A percentile compares a stretch with the other conserved stretches of the same genome.
phyloP scores from a whole-genome alignment of 2,113 vertebrate species.

The Nannobrachium achirus region DNA sequence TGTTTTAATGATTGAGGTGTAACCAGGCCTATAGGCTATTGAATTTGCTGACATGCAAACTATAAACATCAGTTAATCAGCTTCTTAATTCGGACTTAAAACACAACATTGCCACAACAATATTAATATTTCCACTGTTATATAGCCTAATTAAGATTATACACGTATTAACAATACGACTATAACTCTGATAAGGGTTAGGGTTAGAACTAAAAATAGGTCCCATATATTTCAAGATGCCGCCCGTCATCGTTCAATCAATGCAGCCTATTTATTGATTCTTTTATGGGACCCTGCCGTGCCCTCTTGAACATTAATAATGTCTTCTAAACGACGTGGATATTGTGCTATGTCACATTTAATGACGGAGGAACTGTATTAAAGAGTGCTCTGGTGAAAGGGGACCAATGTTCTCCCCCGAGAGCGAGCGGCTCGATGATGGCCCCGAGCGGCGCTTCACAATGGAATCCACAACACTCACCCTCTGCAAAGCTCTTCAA shows the following conservation, averaged over 20 bases:
- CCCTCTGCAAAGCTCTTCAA: slow-evolving; percentile 87
- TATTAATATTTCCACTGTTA: too few relatives aligned
- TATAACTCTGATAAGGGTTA: background rate
- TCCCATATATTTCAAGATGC: background rate
- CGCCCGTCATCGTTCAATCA: slow-evolving; percentile 14
- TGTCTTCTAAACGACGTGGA: slow-evolving; percentile 79
- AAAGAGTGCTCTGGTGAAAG: slow-evolving; percentile 84
- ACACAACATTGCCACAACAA: too few relatives aligned
- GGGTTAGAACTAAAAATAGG: background rate
- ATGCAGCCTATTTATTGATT: slow-evolving; percentile 40
- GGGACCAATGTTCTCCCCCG: slow-evolving; percentile 88
- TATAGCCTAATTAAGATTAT: too few relatives aligned
- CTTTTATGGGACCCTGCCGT: slow-evolving; percentile 56
- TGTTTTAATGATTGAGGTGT: too few relatives aligned
- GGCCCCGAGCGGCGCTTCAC: slow-evolving; percentile 88
- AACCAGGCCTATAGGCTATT: too few relatives aligned
- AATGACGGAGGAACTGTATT: slow-evolving; percentile 77
- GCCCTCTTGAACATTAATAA: slow-evolving; percentile 75
- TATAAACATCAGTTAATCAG: too few relatives aligned
- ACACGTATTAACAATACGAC: too few relatives aligned
- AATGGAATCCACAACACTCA: slow-evolving; percentile 82
- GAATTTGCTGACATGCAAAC: too few relatives aligned
- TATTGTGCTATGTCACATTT: slow-evolving; percentile 80
- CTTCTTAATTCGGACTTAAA: too few relatives aligned
- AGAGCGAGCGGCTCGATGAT: slow-evolving; percentile 77